Evolutionary conservation across 2,888 invertebrate genomes (phyloP).

Genomic region (Dusona sp.): DNA sequence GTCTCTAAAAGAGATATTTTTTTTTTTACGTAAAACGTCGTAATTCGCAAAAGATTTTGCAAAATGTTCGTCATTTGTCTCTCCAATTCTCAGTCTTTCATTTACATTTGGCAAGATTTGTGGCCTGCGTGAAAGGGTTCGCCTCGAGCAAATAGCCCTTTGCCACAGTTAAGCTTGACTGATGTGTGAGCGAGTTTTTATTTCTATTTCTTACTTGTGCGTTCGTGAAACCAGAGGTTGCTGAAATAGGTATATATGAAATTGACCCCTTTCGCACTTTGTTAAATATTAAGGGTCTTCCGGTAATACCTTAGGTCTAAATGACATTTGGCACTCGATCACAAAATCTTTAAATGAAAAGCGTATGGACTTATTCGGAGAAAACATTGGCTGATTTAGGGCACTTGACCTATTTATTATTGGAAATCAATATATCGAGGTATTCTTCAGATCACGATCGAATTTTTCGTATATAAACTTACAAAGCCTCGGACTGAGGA

Average conservation of each 20-base stretch:
- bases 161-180: constrained; percentile 35
- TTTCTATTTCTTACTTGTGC: not conserved
- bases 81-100: constrained; percentile 3
- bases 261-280: constrained; percentile 26
- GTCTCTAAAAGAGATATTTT: not conserved
- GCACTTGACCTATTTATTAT: not conserved
- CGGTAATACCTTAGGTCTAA: constrained; percentile 23
- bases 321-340: not conserved
- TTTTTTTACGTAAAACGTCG: not conserved
- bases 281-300: constrained; percentile 50
- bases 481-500: not conserved
- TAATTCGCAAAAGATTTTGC: not conserved
- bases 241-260: constrained; percentile 26
- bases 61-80: constrained; percentile 19
- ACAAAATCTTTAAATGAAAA: not conserved
- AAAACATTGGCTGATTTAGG: not conserved
- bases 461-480: not conserved
- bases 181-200: constrained; percentile 37
- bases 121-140: constrained; percentile 32
- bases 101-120: constrained; percentile 25
- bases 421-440: not conserved
- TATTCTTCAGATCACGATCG: not conserved
- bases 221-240: constrained; percentile 24
- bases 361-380: not conserved
- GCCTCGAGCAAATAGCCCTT: constrained; percentile 20